Evolutionary conservation across 2,888 invertebrate species (phyloP).

Genomic region (Encarsia formosa): DNA sequence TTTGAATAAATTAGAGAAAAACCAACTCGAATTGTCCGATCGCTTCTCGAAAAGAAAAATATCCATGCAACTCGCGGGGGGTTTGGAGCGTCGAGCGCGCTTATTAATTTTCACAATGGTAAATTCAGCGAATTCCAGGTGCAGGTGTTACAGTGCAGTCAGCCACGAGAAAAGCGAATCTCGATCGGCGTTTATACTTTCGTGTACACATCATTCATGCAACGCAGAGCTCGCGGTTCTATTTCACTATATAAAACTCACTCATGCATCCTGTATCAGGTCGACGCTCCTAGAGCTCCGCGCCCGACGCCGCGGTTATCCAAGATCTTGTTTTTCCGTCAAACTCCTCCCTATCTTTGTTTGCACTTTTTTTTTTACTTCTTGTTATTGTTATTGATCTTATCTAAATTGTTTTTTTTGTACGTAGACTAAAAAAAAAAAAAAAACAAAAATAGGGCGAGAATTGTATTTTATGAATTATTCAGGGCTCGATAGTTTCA

Average conservation of each 20-base stretch:
- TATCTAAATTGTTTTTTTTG: too few relatives aligned
- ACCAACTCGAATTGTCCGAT: too few relatives aligned
- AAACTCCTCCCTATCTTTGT: neutral
- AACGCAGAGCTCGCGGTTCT: slow-evolving; percentile 1
- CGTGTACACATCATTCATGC: slow-evolving; percentile 18
- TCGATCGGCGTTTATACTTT: slow-evolving; percentile 23
- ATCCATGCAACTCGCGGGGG: too few relatives aligned
- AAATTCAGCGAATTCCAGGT: too few relatives aligned
- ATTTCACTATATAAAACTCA: slow-evolving; percentile 11
- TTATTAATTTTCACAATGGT: too few relatives aligned
- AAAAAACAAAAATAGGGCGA: too few relatives aligned
- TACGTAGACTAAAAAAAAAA: too few relatives aligned
- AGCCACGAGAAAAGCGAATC: slow-evolving; percentile 22
- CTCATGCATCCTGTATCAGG: slow-evolving; percentile 16
- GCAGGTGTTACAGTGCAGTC: slow-evolving; percentile 12
- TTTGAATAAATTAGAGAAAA: too few relatives aligned
- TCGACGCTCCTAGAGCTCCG: slow-evolving; percentile 14
- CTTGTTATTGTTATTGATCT: neutral
- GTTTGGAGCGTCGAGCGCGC: too few relatives aligned
- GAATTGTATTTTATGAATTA: too few relatives aligned
- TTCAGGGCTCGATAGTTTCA: too few relatives aligned
- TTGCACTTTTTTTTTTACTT: neutral
- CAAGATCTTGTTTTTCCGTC: slow-evolving; percentile 6
- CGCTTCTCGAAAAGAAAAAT: too few relatives aligned
- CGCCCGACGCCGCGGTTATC: slow-evolving; percentile 16